These are phyloP conservation scores for Scolanthus callimorphus DNA, from an alignment of 92 coral and sea anemone species.

Conservation along the genomic window DNA sequence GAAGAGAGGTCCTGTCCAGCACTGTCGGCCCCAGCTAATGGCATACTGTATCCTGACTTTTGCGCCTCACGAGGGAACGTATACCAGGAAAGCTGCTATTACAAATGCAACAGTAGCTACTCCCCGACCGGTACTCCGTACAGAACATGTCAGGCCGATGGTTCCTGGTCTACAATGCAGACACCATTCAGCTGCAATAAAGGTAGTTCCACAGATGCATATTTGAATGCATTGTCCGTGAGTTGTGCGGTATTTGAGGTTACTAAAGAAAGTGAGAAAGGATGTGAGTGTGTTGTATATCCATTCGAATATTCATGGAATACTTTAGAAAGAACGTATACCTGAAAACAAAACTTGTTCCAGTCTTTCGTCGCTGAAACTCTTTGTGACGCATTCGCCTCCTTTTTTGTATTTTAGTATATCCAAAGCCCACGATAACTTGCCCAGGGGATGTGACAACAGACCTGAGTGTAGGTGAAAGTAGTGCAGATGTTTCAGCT, in stretches of 20 bases:
- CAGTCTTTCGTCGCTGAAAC: too few relatives aligned
- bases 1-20: constrained; percentile 75
- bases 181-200: constrained; percentile 45
- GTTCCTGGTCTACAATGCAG: constrained; percentile 53
- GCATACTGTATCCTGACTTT: constrained; percentile 44
- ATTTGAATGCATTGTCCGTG: too few relatives aligned
- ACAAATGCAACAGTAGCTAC: constrained; percentile 58
- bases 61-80: constrained; percentile 56
- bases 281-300: too few relatives aligned
- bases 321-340: too few relatives aligned
- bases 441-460: constrained; percentile 62
- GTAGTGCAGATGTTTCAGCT: constrained; percentile 58
- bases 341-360: too few relatives aligned
- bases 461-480: constrained; percentile 49
- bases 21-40: constrained; percentile 56
- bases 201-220: too few relatives aligned
- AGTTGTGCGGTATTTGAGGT: not conserved
- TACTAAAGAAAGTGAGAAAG: not conserved
- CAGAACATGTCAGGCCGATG: constrained; percentile 62
- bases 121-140: constrained; percentile 33
- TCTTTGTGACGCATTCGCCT: too few relatives aligned
- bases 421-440: constrained; percentile 54
- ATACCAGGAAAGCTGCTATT: constrained; percentile 49
- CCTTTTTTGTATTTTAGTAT: constrained; percentile 26
- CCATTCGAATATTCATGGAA: too few relatives aligned